Evolutionary conservation across 2,113 vertebrate genomes (phyloP).

Genomic region (Pedetes capensis): DNA sequence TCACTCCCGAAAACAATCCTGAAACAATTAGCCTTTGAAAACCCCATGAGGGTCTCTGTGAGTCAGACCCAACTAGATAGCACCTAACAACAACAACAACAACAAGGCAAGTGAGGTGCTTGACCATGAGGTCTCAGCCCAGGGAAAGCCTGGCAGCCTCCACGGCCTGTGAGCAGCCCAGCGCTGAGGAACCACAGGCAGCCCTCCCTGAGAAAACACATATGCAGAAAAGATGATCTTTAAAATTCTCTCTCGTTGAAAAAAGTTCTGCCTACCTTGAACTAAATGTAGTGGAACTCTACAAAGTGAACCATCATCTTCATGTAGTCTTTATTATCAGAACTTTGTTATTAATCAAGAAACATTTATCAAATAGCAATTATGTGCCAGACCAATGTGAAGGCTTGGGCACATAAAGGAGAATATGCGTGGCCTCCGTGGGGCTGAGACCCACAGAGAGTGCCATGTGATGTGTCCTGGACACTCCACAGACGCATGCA

Average conservation of each 20-base stretch:
- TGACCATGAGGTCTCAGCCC: neutral
- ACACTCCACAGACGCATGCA: neutral
- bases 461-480: neutral
- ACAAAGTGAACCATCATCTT: neutral
- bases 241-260: neutral
- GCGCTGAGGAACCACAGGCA: neutral
- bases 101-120: neutral
- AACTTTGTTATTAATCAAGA: conserved; percentile 2
- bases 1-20: too few relatives aligned
- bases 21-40: too few relatives aligned
- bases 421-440: neutral
- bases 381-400: neutral
- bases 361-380: neutral
- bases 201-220: neutral
- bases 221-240: neutral
- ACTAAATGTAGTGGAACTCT: neutral
- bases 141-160: neutral
- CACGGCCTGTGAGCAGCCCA: too few relatives aligned
- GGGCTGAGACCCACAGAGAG: neutral
- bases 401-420: neutral
- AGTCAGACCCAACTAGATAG: too few relatives aligned
- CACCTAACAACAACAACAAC: too few relatives aligned
- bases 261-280: neutral
- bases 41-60: too few relatives aligned
- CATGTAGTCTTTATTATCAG: neutral